Evolutionary conservation across 2,888 invertebrate species (phyloP).

Genomic region (Hedychridium roseum): DNA sequence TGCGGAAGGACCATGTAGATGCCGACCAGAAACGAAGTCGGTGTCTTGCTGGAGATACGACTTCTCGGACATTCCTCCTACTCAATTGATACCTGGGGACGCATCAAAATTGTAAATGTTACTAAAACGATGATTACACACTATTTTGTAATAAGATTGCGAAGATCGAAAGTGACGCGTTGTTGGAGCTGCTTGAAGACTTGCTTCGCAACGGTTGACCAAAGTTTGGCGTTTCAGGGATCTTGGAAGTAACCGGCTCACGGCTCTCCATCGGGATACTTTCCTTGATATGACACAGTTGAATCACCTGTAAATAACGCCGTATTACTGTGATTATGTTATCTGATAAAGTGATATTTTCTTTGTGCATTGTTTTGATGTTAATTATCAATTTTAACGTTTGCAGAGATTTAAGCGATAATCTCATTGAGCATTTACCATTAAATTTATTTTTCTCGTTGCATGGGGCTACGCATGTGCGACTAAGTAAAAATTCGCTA

Average conservation of each 20-base stretch:
- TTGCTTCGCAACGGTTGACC: background rate
- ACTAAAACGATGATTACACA: background rate
- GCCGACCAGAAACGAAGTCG: slow-evolving; percentile 71
- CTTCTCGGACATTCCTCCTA: slow-evolving; percentile 69
- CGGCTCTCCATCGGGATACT: slow-evolving; percentile 74
- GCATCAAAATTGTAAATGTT: slow-evolving; percentile 70
- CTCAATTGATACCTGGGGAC: slow-evolving; percentile 72
- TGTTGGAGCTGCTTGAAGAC: background rate
- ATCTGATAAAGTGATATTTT: background rate
- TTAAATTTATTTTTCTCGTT: slow-evolving; percentile 53
- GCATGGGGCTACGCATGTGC: slow-evolving; percentile 50
- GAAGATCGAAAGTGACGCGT: background rate
- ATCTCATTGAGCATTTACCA: slow-evolving; percentile 56
- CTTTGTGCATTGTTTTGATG: no score
- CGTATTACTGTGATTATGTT: background rate
- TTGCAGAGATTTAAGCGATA: slow-evolving; percentile 55
- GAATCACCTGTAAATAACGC: slow-evolving; percentile 63
- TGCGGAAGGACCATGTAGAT: slow-evolving; percentile 71
- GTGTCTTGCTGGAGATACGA: slow-evolving; percentile 76
- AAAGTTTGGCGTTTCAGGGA: slow-evolving; percentile 69
- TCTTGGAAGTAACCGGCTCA: slow-evolving; percentile 74
- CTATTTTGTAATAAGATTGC: slow-evolving; percentile 1
- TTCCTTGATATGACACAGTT: slow-evolving; percentile 73
- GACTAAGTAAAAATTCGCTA: slow-evolving; percentile 53
- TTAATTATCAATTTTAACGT: slow-evolving; percentile 1